Evolutionary conservation across 1,140 invertebrate genomes (phyloP).

Genomic region (Eupeodes corollae): DNA sequence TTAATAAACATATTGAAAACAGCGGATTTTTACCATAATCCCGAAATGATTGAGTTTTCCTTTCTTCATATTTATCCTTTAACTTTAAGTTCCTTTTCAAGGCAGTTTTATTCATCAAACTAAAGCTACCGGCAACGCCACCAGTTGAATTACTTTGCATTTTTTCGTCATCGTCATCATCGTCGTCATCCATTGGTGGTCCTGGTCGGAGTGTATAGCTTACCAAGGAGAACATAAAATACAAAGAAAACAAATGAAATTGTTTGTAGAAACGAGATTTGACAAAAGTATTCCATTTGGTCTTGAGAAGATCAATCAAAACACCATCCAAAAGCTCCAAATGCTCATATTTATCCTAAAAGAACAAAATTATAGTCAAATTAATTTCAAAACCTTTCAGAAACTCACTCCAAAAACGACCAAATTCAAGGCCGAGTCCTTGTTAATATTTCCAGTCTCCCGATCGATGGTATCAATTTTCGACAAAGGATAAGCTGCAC

Average conservation of each 20-base stretch:
- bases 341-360: slow-evolving; percentile 85
- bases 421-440: slow-evolving; percentile 88
- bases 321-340: slow-evolving; percentile 92
- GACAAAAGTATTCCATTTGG: slow-evolving; percentile 97
- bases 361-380: slow-evolving; percentile 6
- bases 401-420: slow-evolving; percentile 89
- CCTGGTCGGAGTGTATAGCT: slow-evolving; percentile 81
- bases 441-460: slow-evolving; percentile 81
- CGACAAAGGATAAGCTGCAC: slow-evolving; percentile 90
- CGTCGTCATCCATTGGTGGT: slow-evolving; percentile 36
- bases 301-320: slow-evolving; percentile 84
- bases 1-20: neutral
- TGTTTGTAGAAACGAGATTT: slow-evolving; percentile 89
- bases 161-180: slow-evolving; percentile 22
- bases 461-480: slow-evolving; percentile 94
- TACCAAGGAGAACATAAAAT: slow-evolving; percentile 76
- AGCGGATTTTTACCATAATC: no score
- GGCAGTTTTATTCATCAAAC: neutral
- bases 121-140: neutral
- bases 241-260: slow-evolving; percentile 79
- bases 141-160: neutral
- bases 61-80: no score
- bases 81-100: no score
- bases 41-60: no score
- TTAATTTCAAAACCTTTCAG: neutral